These are phyloP conservation scores for Trogon surrucura DNA, from an alignment of 2,113 vertebrate species.

Conservation along the genomic window DNA sequence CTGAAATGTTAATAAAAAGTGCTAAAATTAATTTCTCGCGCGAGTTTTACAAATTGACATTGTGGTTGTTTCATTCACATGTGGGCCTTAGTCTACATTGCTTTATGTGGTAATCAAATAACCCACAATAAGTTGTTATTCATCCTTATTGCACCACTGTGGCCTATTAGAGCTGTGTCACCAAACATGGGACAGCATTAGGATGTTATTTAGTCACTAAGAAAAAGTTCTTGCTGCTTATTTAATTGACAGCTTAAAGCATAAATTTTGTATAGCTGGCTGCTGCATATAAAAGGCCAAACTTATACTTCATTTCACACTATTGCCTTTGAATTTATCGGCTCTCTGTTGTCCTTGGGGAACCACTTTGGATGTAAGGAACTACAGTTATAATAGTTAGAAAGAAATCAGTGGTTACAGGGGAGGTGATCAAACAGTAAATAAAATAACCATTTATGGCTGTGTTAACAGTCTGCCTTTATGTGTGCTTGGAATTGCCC, in stretches of 20 bases:
- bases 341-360: slow-evolving; percentile 57
- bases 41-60: not conserved
- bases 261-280: slow-evolving; percentile 59
- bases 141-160: slow-evolving; percentile 22
- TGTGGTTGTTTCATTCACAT: not conserved
- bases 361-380: slow-evolving; percentile 65
- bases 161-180: slow-evolving; percentile 28
- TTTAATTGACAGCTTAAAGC: slow-evolving; percentile 69
- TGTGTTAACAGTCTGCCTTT: slow-evolving; percentile 61
- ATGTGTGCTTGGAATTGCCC: slow-evolving; percentile 64
- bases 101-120: not conserved
- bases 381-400: slow-evolving; percentile 67
- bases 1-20: not conserved
- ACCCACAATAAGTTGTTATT: slow-evolving; percentile 7
- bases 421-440: slow-evolving; percentile 73
- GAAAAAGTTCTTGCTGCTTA: slow-evolving; percentile 48
- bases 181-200: slow-evolving; percentile 3
- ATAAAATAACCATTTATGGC: slow-evolving; percentile 71
- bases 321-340: slow-evolving; percentile 72
- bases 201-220: slow-evolving; percentile 17
- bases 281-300: slow-evolving; percentile 61
- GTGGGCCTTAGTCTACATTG: not conserved
- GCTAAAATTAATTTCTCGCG: not conserved
- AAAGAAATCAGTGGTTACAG: slow-evolving; percentile 73
- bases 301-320: slow-evolving; percentile 68